Base-by-base conservation (phyloP, 2,113 vertebrate species). In the Atrichornis clamosus region DNA sequence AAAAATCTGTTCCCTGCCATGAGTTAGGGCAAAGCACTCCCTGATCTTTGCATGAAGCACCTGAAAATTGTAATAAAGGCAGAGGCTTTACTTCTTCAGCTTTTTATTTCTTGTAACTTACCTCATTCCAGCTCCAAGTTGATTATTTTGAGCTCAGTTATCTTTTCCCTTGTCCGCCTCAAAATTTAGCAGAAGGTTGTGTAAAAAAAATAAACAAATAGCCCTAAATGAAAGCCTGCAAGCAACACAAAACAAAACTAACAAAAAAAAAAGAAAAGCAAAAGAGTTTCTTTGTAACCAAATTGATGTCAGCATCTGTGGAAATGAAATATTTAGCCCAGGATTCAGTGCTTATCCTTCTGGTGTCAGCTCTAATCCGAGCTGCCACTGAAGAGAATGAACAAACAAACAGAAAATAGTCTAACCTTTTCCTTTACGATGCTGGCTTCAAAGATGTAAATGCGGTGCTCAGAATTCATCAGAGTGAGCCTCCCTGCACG, bases 301-400 rank as follows among this genome's bases (percentile, higher is more conserved):
- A n/a, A 78, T 39, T 28, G 63, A 59, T 83, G 78, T 64, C 79
- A 84, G 87, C 93, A 90, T 91, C 93, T 93, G 92, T 70, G 39
- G 52, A 91, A 91, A 96, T 96, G 33, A 96, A 96, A 96, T 96
- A 95, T 96, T 97, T 84, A 97, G 78, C 59, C 76, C 42, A 37
- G 55, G 67, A 88, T 77, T 83, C 64, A 16, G 67, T n/a, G 50
- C n/a, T 90, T 55, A 37, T 88, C 67, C 85, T 96, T 87, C 87
- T 74, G 67, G 72, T 93, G 74, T 84, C 82, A 77, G 75, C 64
- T 95, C 82, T 75, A 60, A 88, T 92, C 85, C 9, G 4, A 83
- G 78, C 42, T 74, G 75, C 59, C 47, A 23, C 75, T 74, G 70
- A 67, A 93, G 75, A 67, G 93, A 95, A 94, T 1, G 59, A 94